Conservation (phyloP, 2,797 vertebrate species). For the Atherinosoma microstoma region DNA sequence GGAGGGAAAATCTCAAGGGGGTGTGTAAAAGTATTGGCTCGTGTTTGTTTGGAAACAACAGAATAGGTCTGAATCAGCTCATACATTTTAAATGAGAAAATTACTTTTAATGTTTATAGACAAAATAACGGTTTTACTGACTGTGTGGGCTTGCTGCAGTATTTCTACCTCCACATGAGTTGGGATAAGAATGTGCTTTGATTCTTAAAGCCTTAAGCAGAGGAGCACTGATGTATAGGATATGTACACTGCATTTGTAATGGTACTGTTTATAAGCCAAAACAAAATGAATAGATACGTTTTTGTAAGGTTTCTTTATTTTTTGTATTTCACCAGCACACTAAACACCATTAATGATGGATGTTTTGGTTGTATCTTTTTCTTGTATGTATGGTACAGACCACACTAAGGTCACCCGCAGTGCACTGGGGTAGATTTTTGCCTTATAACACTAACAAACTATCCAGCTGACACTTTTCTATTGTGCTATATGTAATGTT, state of each 20-base stretch:
- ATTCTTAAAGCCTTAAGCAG: constrained; percentile 73
- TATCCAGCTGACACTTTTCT: constrained; percentile 58
- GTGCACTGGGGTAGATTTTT: constrained; percentile 67
- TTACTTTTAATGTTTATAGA: constrained; percentile 40
- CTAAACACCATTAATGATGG: constrained; percentile 48
- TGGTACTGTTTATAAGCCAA: constrained; percentile 79
- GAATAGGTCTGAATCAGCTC: constrained; percentile 31
- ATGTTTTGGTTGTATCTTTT: constrained; percentile 46
- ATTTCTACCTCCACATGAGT: constrained; percentile 79
- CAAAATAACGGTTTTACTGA: constrained; percentile 45
- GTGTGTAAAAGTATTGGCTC: constrained; percentile 29
- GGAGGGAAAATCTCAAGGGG: constrained; percentile 29
- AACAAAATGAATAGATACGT: constrained; percentile 58
- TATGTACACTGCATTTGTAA: constrained; percentile 79
- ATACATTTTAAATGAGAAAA: constrained; percentile 44
- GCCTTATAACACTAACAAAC: constrained; percentile 68
- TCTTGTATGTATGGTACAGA: constrained; percentile 70
- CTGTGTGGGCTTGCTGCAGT: constrained; percentile 72
- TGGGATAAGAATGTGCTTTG: constrained; percentile 77
- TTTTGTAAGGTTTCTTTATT: constrained; percentile 65
- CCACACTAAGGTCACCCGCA: constrained; percentile 53
- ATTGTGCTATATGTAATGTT: constrained; percentile 46
- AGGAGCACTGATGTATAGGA: constrained; percentile 82
- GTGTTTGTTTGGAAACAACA: constrained; percentile 31
- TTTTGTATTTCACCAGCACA: constrained; percentile 67